Base-by-base conservation (phyloP, 1,140 invertebrate species). In the Drosophila erecta region DNA sequence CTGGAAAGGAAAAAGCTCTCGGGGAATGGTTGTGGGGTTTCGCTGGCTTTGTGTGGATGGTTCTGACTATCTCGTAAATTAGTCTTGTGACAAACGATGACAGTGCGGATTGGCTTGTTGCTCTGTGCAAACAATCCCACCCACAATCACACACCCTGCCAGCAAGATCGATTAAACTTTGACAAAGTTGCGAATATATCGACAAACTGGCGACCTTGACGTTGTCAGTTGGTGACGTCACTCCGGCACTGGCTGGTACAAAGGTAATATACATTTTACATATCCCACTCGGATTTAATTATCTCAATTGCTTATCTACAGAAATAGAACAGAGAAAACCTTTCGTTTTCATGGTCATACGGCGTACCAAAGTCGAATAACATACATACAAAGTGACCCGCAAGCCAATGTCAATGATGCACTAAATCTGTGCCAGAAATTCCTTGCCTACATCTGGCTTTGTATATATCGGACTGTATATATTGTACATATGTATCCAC, bases 31-130 rank as follows among this genome's bases (percentile, higher is more conserved):
- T 60, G 46, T 30, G 75, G 75, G 58, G 43, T 57, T 64, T 64
- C 40, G 49, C 70, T 60, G 65, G 60, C 20, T 27, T 65, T 49
- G 30, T 46, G 64, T 8, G 30, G 30, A 10, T 15, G 64, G 40
- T 40, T 70, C 51, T 57, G 83, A 90, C 87, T 90, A 90, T 90
- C 83, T 84, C 80, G 78, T 72, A 90, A 90, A 87, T 90, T 78
- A 79, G 87, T 90, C 87, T 90, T 90, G 87, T 90, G 87, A 90
- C 87, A 90, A 80, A 64, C 81, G 79, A 80, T 76, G 81, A 83
- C 79, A 75, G 62, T 59, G 59, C 54, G 76, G 51, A 78, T 50
- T 59, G 53, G 53, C 40, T 61, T 76, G 44, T 69, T 87, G 69
- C 62, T 38, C 27, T 38, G 51, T 30, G 17, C 60, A 74, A 75